A percentile compares a stretch with the other conserved stretches of the same genome.
These are phyloP conservation scores for Rhagoletis zephyria DNA, from an alignment of 1,140 invertebrate species.

Conservation along the genomic window DNA sequence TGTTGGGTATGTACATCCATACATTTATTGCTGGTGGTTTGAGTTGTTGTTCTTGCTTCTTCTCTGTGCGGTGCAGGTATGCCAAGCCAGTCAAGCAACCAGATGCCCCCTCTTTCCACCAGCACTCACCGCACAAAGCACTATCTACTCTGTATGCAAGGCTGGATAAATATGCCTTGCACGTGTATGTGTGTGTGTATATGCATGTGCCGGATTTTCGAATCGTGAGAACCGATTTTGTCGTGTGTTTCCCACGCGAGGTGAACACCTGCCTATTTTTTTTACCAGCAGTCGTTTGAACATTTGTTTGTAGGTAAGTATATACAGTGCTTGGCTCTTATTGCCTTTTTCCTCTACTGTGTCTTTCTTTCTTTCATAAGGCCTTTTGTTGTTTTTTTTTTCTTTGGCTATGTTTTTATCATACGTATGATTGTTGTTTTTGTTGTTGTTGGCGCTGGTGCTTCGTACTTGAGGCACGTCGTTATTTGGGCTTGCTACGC, in stretches of 20 bases:
- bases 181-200: not conserved
- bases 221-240: conserved; percentile 73
- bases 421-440: not conserved
- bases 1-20: not conserved
- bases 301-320: too few species aligned
- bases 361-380: not conserved
- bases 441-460: not conserved
- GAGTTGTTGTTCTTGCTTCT: not conserved
- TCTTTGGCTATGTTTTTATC: conserved; percentile 15
- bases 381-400: not conserved
- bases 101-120: not conserved
- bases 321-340: conserved; percentile 28
- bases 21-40: not conserved
- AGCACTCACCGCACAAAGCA: not conserved
- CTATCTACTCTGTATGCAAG: conserved; percentile 18
- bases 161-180: not conserved
- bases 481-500: conserved; percentile 16
- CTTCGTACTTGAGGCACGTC: conserved; percentile 38
- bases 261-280: conserved; percentile 72
- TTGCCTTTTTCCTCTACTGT: conserved; percentile 43
- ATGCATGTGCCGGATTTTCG: conserved; percentile 67
- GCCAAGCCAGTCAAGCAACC: not conserved
- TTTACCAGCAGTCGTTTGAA: not conserved
- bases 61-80: conserved; percentile 35
- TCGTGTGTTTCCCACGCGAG: conserved; percentile 74